A percentile compares a stretch with the other conserved stretches of the same genome.
Evolutionary conservation across 1,140 invertebrate genomes (phyloP).

Genomic region (Lanistes nyassanus): DNA sequence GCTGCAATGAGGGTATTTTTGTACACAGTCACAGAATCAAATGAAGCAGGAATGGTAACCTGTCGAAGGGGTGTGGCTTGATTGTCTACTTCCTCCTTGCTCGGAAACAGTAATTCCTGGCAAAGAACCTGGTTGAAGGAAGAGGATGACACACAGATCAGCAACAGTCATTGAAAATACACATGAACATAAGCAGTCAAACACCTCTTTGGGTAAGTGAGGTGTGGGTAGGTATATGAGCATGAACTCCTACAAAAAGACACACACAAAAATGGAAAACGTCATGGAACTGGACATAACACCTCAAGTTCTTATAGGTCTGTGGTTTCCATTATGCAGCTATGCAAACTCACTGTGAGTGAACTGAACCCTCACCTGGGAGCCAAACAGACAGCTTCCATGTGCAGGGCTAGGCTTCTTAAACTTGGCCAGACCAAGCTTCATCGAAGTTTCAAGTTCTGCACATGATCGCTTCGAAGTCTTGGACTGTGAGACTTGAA

Average conservation of each 20-base stretch:
- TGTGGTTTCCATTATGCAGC: too few relatives aligned
- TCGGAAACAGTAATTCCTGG: slow-evolving; percentile 42
- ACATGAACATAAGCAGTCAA: too few relatives aligned
- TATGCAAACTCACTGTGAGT: too few relatives aligned
- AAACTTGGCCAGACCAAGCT: slow-evolving; percentile 19
- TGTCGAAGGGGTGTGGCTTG: slow-evolving; percentile 32
- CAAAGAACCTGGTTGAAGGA: slow-evolving; percentile 11
- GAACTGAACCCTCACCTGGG: background rate
- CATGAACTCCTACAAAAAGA: too few relatives aligned
- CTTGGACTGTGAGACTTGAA: background rate
- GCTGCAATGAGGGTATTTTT: slow-evolving; percentile 50
- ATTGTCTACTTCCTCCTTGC: slow-evolving; percentile 37
- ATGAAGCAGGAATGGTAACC: slow-evolving; percentile 43
- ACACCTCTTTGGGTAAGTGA: too few relatives aligned
- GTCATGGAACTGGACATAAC: too few relatives aligned
- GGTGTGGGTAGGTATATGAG: too few relatives aligned
- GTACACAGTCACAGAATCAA: slow-evolving; percentile 38
- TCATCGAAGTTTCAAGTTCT: background rate
- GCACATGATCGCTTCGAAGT: too few relatives aligned
- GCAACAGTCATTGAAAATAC: too few relatives aligned
- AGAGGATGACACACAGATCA: too few relatives aligned
- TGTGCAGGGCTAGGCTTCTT: background rate
- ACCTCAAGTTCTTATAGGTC: too few relatives aligned
- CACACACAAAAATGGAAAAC: too few relatives aligned
- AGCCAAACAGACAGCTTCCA: background rate